These are phyloP conservation scores for Phylloscopus whistleri DNA, from an alignment of 2,113 vertebrate species.

Conservation along the genomic window DNA sequence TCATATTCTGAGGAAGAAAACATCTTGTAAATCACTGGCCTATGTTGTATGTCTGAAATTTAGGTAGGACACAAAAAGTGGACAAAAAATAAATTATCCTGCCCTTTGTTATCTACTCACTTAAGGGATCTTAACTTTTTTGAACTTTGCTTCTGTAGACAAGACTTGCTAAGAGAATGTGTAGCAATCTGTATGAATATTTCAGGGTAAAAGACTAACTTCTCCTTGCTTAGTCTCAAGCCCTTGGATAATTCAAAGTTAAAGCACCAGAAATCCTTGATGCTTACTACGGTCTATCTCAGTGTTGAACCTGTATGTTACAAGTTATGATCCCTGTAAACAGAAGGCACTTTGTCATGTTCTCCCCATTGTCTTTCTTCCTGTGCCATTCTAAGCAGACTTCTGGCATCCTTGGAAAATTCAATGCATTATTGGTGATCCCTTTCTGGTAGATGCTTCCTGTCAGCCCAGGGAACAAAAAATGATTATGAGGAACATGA, in stretches of 20 bases:
- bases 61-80: neutral
- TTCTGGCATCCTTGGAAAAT: constrained; percentile 56
- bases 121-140: constrained; percentile 22
- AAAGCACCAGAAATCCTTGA: constrained; percentile 43
- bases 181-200: constrained; percentile 25
- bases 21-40: neutral
- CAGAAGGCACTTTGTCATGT: constrained; percentile 53
- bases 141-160: constrained; percentile 1
- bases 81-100: constrained; percentile 47
- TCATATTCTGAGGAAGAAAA: neutral
- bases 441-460: neutral
- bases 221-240: constrained; percentile 29
- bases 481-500: neutral
- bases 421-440: constrained; percentile 10
- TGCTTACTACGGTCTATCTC: neutral
- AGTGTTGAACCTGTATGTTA: constrained; percentile 45
- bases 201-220: constrained; percentile 12
- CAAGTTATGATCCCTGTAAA: constrained; percentile 45
- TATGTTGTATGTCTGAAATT: constrained; percentile 17
- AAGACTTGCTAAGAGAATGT: constrained; percentile 8
- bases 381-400: constrained; percentile 35
- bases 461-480: constrained; percentile 46
- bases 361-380: constrained; percentile 20
- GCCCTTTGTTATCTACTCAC: constrained; percentile 18
- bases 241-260: constrained; percentile 44